phyloP scores from a whole-genome alignment of 2,888 invertebrate genomes.

The Diplazon laetatorius region DNA sequence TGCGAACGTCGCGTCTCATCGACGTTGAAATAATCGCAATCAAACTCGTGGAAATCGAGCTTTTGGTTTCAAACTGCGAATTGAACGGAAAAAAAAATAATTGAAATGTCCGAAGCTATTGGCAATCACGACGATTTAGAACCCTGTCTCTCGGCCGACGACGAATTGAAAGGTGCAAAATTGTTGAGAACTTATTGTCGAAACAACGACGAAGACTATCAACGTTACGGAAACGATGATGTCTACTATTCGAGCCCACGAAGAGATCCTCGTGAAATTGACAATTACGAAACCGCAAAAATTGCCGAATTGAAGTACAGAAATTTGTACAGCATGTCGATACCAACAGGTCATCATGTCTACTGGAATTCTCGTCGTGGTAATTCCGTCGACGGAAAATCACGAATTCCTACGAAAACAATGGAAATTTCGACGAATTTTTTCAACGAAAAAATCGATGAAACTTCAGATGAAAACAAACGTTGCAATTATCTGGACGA shows the following conservation, averaged over 20 bases:
- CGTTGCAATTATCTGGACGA: conserved; percentile 62
- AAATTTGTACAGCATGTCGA: conserved; percentile 72
- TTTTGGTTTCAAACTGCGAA: background rate
- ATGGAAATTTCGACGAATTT: conserved; percentile 16
- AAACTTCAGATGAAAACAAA: conserved; percentile 14
- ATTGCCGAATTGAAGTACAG: conserved; percentile 69
- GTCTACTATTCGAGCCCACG: conserved; percentile 17
- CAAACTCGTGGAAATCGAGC: background rate
- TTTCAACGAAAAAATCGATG: conserved; percentile 15
- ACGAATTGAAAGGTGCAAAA: background rate
- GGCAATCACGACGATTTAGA: background rate
- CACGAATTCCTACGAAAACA: background rate
- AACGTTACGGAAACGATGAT: no score
- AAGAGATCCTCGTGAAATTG: conserved; percentile 44
- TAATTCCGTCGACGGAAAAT: conserved; percentile 4
- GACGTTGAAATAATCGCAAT: background rate
- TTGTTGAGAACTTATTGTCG: conserved; percentile 34
- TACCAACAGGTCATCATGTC: background rate
- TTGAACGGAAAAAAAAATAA: background rate
- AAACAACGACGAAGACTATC: conserved; percentile 45
- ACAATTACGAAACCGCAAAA: conserved; percentile 36
- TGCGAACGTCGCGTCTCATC: no score
- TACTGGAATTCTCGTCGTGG: conserved; percentile 8
- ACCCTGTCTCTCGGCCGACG: background rate
- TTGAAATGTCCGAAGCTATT: conserved; percentile 24